Evolutionary conservation across 2,113 vertebrate genomes (phyloP), one percentile per base, ranked within the genome.

Genomic region (Corvus hawaiiensis): DNA sequence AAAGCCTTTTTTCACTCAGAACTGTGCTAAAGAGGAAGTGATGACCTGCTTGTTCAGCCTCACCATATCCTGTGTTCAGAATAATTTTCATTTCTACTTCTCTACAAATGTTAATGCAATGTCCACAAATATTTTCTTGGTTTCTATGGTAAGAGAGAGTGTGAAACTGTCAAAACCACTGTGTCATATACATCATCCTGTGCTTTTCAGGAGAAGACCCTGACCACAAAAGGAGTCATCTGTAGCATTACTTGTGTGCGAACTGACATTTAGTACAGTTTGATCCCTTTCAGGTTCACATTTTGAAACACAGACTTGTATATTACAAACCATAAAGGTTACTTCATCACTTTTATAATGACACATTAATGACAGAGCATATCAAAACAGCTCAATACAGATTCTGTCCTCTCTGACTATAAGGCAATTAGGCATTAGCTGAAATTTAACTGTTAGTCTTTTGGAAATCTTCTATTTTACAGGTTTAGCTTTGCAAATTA

Each of bases 81-180:
- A 97, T 93, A 92, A 96, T 97, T 97, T 97, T 98, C 94, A 93
- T 97, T 98, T 98, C 96, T 97, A 94, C 95, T 98, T 98, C 97
- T 97, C 96, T 98, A 84, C 91, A 93, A 96, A 96, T 96, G 94
- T 97, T 96, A 96, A 97, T 97, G 97, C 97, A 98, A 97, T 97
- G 94, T 95, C 97, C 96, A 73, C 94, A 98, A 98, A 98, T 98
- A 98, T 98, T 98, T 98, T 93, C 82, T 97, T 97, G 81, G 97
- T 98, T 98, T 97, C 97, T 97, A 97, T 97, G 97, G 97, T 97
- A 96, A 97, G 94, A 95, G 80, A 74, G 89, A 89, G 61, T 64
- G 75, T 62, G 87, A 96, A 95, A 84, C 93, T 81, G 69, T 96
- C 94, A 97, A 85, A 97, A 96, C 96, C 97, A 95, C 92, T 46